Percentiles rank a stretch among this genome's conserved stretches.
These are phyloP conservation scores for Drosophila orena DNA, from an alignment of 1,140 invertebrate species.

Conservation along the genomic window DNA sequence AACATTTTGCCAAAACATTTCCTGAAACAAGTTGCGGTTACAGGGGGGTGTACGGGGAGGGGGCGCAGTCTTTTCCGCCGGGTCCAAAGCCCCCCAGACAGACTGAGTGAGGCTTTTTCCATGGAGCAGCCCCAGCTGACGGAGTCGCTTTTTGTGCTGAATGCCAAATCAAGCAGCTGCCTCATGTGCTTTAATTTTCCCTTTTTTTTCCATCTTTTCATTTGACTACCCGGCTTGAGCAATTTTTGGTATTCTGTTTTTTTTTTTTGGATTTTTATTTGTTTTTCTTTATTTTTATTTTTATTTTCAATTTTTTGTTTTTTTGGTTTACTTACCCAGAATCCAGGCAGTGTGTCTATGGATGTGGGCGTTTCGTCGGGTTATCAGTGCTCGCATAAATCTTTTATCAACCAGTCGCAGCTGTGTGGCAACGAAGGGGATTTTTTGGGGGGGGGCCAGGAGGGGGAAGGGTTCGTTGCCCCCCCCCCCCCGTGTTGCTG, in stretches of 20 bases:
- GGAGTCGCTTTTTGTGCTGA: constrained; percentile 62
- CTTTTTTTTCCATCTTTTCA: constrained; percentile 14
- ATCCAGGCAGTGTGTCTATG: constrained; percentile 27
- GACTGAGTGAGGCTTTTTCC: constrained; percentile 19
- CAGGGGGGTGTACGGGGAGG: neutral
- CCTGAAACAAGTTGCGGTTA: constrained; percentile 55
- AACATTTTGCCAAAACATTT: constrained; percentile 72
- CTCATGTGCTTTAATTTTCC: constrained; percentile 48
- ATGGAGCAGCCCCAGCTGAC: constrained; percentile 60
- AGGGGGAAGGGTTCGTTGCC: neutral
- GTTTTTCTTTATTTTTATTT: constrained; percentile 12
- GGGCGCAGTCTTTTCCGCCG: neutral
- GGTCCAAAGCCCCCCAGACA: constrained; percentile 13
- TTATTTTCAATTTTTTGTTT: constrained; percentile 25
- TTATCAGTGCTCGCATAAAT: constrained; percentile 81
- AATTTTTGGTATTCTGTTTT: constrained; percentile 50
- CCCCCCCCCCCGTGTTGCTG: constrained; percentile 46
- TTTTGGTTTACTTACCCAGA: constrained; percentile 58
- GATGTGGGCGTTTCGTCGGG: constrained; percentile 70
- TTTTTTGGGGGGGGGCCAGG: neutral
- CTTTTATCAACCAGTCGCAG: constrained; percentile 78
- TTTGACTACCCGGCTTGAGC: constrained; percentile 28
- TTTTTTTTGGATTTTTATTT: constrained; percentile 19
- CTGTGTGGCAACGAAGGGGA: constrained; percentile 38
- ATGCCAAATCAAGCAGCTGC: constrained; percentile 81